These are phyloP conservation scores for Oreochromis tanganicae DNA, from an alignment of 2,113 vertebrate species.

Conservation along the genomic window DNA sequence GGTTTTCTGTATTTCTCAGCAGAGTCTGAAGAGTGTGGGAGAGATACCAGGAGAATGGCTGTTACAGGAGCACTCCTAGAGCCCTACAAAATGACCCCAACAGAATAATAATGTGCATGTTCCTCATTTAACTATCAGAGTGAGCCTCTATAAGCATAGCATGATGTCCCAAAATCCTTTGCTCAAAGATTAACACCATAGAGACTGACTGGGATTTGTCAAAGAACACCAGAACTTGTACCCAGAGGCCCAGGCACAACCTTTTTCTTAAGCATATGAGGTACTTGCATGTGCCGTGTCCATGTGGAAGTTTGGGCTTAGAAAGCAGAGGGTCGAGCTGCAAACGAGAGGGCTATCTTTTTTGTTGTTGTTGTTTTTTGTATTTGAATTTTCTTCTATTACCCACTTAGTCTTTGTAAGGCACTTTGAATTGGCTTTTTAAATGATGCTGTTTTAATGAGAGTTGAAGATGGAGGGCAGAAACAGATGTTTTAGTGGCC, in stretches of 20 bases:
- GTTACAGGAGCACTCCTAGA: background rate
- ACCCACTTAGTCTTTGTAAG: background rate
- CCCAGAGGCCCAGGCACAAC: background rate
- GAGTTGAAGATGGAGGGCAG: background rate
- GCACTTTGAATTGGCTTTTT: background rate
- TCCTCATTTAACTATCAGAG: background rate
- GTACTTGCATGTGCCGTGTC: too few species aligned
- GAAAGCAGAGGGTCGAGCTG: background rate
- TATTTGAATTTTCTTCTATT: background rate
- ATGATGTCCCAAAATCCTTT: background rate
- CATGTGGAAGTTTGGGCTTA: background rate
- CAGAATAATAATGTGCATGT: background rate
- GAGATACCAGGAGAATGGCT: background rate
- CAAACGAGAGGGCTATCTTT: background rate
- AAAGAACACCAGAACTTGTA: background rate
- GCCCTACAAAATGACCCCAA: background rate
- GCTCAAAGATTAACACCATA: background rate
- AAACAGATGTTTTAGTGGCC: constrained; percentile 4
- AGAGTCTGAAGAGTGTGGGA: background rate
- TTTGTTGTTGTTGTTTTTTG: background rate
- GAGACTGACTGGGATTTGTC: background rate
- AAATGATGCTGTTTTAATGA: background rate
- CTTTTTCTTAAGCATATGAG: background rate
- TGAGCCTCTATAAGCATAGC: background rate
- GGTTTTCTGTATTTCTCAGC: background rate